Conservation (phyloP, 37 sponge, comb jelly and placozoan species). For the Amphimedon queenslandica region DNA sequence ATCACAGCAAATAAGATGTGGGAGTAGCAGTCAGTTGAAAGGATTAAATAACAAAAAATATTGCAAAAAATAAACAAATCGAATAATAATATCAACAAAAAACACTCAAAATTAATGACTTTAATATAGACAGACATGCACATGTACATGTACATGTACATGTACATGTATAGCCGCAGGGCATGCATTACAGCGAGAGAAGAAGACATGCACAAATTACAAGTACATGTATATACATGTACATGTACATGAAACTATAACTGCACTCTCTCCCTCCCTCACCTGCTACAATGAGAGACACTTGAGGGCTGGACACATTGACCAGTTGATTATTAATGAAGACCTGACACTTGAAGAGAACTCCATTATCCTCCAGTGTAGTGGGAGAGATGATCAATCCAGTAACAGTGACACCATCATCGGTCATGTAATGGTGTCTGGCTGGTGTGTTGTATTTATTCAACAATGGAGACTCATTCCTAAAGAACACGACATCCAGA, state of each 20-base stretch:
- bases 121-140: too few relatives aligned
- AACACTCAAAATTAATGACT: too few relatives aligned
- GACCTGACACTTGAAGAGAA: neutral
- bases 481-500: neutral
- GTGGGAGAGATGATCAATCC: neutral
- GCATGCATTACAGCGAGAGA: too few relatives aligned
- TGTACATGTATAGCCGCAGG: conserved; percentile 3
- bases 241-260: neutral
- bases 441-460: neutral
- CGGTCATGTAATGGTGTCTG: neutral
- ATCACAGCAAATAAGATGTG: too few relatives aligned
- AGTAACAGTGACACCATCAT: neutral
- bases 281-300: neutral
- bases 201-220: too few relatives aligned
- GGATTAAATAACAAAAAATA: too few relatives aligned
- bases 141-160: too few relatives aligned
- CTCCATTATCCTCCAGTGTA: neutral
- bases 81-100: too few relatives aligned
- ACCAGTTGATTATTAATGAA: neutral
- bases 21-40: too few relatives aligned
- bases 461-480: neutral
- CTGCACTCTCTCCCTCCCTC: neutral
- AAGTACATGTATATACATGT: neutral
- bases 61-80: too few relatives aligned
- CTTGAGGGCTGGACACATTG: neutral